Conservation (phyloP, 2,888 invertebrate species). For the Chloroclysta siterata region DNA sequence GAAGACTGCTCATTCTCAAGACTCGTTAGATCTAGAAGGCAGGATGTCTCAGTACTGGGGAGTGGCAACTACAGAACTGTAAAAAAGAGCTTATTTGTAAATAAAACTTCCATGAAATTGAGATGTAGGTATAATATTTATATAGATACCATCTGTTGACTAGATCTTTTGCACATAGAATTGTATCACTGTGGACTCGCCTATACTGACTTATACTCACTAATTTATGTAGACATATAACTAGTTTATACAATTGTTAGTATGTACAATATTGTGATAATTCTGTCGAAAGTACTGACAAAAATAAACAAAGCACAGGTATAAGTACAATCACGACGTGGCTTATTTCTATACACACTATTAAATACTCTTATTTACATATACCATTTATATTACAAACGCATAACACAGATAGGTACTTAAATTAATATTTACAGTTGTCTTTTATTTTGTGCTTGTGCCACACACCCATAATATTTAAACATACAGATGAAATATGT, state of each 20-base stretch:
- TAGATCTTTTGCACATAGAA: constrained; percentile 83
- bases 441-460: constrained; percentile 23
- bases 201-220: constrained; percentile 62
- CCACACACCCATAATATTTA: constrained; percentile 15
- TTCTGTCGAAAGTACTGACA: constrained; percentile 53
- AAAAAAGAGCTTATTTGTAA: constrained; percentile 66
- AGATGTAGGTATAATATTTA: constrained; percentile 66
- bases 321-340: constrained; percentile 44
- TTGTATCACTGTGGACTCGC: constrained; percentile 76
- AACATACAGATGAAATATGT: constrained; percentile 5
- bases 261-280: constrained; percentile 73
- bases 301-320: constrained; percentile 52
- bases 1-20: constrained; percentile 86
- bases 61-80: constrained; percentile 94
- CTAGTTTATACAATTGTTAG: constrained; percentile 39
- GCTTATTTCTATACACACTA: constrained; percentile 26
- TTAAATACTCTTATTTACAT: constrained; percentile 24
- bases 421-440: constrained; percentile 23
- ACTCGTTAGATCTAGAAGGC: constrained; percentile 91
- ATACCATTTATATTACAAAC: constrained; percentile 14
- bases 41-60: constrained; percentile 97
- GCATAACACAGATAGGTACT: constrained; percentile 16
- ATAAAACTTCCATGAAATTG: constrained; percentile 73
- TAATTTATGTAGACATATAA: constrained; percentile 43
- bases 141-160: constrained; percentile 80